These are phyloP conservation scores for Motacilla tschutschensis DNA, from an alignment of 2,113 vertebrate species.

Conservation along the genomic window DNA sequence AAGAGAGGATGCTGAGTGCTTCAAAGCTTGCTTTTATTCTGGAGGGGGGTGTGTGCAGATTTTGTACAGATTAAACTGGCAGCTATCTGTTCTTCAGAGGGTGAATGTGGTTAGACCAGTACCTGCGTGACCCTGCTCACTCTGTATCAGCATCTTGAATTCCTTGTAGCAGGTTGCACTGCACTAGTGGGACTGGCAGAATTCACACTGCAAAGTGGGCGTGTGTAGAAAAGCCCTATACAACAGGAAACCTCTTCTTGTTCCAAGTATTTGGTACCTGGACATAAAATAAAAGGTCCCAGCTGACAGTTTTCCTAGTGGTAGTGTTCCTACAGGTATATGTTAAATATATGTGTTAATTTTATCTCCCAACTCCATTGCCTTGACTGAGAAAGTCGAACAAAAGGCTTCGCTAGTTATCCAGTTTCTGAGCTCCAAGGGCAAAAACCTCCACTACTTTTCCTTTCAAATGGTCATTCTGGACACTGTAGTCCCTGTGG, in stretches of 20 bases:
- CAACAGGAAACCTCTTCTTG: neutral
- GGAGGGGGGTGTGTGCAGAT: neutral
- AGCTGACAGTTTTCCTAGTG: neutral
- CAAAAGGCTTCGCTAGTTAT: neutral
- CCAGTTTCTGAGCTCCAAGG: neutral
- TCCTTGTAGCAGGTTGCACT: neutral
- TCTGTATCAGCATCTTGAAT: neutral
- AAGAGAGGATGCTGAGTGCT: neutral
- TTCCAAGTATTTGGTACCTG: neutral
- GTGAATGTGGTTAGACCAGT: neutral
- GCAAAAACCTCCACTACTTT: neutral
- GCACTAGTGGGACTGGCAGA: neutral
- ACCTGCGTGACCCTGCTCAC: neutral
- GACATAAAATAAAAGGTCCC: neutral
- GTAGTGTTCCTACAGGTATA: neutral
- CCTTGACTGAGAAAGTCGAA: neutral
- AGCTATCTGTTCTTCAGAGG: neutral
- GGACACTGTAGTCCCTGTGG: neutral
- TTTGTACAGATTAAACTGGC: neutral
- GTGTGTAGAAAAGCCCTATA: fast-evolving
- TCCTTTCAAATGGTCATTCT: neutral
- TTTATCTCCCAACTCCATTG: neutral
- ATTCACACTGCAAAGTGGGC: neutral
- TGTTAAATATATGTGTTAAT: neutral
- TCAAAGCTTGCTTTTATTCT: neutral